Conservation (phyloP, 2,797 vertebrate species). For the Micromesistius poutassou region DNA sequence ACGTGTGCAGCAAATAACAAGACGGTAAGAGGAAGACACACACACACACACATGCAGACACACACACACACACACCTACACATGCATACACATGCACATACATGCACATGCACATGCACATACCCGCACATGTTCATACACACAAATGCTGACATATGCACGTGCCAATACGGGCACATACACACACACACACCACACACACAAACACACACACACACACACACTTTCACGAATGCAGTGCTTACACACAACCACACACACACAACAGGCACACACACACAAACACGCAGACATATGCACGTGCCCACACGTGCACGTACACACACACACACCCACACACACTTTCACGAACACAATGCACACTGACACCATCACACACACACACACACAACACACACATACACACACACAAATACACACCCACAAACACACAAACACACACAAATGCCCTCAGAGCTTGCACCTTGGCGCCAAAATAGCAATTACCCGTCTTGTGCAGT, state of each 20-base stretch:
- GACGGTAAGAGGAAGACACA: constrained; percentile 14
- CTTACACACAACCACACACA: background rate
- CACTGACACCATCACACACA: background rate
- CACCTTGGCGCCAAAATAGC: constrained; percentile 61
- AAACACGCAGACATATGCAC: constrained; percentile 22
- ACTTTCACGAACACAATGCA: too few species aligned
- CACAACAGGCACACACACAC: constrained; percentile 7
- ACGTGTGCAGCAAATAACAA: constrained; percentile 37
- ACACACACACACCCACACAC: too few species aligned
- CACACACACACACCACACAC: background rate
- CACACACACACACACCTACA: background rate
- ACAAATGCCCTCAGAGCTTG: constrained; percentile 48
- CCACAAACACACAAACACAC: constrained; percentile 15
- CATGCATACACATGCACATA: background rate
- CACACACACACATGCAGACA: background rate
- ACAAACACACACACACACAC: background rate
- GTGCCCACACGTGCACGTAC: background rate
- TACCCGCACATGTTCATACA: background rate
- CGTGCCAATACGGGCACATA: too few species aligned
- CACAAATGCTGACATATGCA: too few species aligned
- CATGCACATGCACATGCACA: background rate
- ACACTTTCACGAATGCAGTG: background rate
- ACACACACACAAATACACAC: background rate
- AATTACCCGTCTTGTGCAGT: constrained; percentile 57
- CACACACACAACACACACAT: background rate